Percentiles rank a stretch among this genome's conserved stretches.
Conservation (phyloP, 2,113 vertebrate species). For the Triplophysa rosa region DNA sequence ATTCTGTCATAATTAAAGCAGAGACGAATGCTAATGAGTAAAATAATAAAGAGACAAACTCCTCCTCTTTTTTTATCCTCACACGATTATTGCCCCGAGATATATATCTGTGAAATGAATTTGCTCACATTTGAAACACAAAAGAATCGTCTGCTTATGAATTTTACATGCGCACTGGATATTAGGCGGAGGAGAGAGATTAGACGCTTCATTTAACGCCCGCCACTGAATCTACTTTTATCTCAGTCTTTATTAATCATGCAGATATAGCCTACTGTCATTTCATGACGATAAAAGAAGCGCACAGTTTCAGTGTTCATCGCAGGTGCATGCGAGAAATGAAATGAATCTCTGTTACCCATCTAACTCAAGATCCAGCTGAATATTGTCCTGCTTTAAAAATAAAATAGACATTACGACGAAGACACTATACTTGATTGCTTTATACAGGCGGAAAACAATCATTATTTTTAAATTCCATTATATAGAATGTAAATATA, state of each 20-base stretch:
- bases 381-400: neutral
- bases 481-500: too few species aligned
- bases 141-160: conserved; percentile 43
- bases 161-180: conserved; percentile 48
- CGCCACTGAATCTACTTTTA: conserved; percentile 38
- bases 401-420: too few species aligned
- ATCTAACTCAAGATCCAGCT: neutral
- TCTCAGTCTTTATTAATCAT: conserved; percentile 52
- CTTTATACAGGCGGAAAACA: too few species aligned
- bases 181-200: conserved; percentile 43
- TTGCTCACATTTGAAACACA: conserved; percentile 31
- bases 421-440: too few species aligned
- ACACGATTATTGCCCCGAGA: conserved; percentile 39
- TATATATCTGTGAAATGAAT: conserved; percentile 52
- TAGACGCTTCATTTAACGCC: conserved; percentile 35
- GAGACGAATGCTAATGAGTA: conserved; percentile 38
- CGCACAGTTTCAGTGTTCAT: neutral
- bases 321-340: conserved; percentile 44
- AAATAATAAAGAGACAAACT: conserved; percentile 48
- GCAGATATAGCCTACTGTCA: conserved; percentile 20
- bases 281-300: conserved; percentile 24
- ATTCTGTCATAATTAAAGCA: conserved; percentile 43
- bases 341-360: neutral
- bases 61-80: neutral
- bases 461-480: too few species aligned